These are phyloP conservation scores for Henricia sp. DNA, from an alignment of 53 echinoderm and acorn worm species.

Conservation along the genomic window DNA sequence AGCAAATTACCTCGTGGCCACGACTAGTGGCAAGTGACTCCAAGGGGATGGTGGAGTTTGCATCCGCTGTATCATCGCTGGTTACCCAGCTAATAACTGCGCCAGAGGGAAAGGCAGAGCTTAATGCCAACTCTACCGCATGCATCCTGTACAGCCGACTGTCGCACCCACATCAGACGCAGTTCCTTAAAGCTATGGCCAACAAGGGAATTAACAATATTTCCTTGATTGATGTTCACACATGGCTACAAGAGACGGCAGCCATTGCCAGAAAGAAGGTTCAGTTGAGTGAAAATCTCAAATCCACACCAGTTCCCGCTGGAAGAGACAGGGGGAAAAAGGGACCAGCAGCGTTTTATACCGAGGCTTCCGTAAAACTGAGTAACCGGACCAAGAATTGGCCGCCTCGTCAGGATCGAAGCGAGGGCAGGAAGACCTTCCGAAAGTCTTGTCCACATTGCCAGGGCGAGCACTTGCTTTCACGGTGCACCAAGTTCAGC, in stretches of 20 bases:
- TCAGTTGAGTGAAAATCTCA: neutral
- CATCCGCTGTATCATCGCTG: neutral
- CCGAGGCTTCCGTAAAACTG: neutral
- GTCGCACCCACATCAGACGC: constrained; percentile 6
- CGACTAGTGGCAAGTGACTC: neutral
- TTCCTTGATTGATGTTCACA: neutral
- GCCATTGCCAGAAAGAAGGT: neutral
- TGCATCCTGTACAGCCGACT: constrained; percentile 32
- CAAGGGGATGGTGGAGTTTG: constrained; percentile 26
- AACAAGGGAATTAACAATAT: neutral
- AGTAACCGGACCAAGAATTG: too few species aligned
- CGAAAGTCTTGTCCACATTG: constrained; percentile 6
- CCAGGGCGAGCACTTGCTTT: constrained; percentile 4
- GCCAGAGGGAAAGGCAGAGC: neutral
- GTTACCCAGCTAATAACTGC: neutral
- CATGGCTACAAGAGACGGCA: neutral
- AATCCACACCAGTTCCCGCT: neutral
- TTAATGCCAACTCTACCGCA: constrained; percentile 25
- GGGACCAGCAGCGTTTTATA: too few species aligned
- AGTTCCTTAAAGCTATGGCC: neutral
- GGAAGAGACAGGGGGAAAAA: neutral
- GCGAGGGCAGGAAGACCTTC: neutral
- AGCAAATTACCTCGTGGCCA: neutral
- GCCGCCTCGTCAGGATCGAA: neutral
- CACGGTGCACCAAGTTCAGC: constrained; percentile 3